Evolutionary conservation across 2,888 invertebrate genomes (phyloP).

Genomic region (Nemoura dubitans): DNA sequence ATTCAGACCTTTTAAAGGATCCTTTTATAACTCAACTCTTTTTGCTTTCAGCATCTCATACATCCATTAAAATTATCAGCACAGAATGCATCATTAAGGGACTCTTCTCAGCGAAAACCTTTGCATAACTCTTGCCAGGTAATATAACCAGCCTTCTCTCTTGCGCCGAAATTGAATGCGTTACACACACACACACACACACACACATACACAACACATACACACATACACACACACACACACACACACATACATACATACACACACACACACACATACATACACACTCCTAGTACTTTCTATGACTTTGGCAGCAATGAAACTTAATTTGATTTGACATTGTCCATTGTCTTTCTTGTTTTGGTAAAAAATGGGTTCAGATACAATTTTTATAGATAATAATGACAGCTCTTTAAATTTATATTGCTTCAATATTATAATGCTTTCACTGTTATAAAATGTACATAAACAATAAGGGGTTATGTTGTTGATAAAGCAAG

Average conservation of each 20-base stretch:
- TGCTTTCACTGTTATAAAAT: too few species aligned
- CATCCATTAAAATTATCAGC: slow-evolving; percentile 68
- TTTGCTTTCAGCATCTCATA: slow-evolving; percentile 58
- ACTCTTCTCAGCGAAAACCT: slow-evolving; percentile 66
- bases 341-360: slow-evolving; percentile 37
- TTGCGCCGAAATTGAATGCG: too few species aligned
- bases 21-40: background rate
- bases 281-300: background rate
- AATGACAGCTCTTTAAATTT: too few species aligned
- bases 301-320: background rate
- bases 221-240: background rate
- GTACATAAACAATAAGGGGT: too few species aligned
- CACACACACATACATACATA: background rate
- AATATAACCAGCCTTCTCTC: slow-evolving; percentile 51
- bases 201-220: background rate
- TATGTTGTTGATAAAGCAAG: too few species aligned
- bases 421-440: too few species aligned
- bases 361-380: too few species aligned
- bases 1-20: background rate
- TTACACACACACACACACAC: background rate
- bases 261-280: background rate
- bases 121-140: slow-evolving; percentile 67
- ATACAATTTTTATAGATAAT: too few species aligned
- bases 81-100: slow-evolving; percentile 62
- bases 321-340: slow-evolving; percentile 35